Conservation (phyloP, 2,113 vertebrate genomes). For the Isurus oxyrinchus region DNA sequence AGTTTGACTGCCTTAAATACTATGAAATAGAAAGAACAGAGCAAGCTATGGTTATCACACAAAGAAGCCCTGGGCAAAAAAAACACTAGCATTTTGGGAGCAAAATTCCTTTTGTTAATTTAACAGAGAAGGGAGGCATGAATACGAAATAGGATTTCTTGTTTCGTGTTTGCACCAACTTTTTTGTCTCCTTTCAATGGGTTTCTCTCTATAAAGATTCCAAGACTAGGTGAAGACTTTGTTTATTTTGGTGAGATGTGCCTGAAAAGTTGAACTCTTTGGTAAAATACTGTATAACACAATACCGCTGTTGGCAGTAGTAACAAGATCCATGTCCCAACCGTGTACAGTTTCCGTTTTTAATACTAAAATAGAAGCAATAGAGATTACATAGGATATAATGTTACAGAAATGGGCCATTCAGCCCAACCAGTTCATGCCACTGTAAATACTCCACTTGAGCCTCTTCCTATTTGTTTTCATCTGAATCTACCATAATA, state of each 20-base stretch:
- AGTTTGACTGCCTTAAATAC: constrained; percentile 15
- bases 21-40: constrained; percentile 1
- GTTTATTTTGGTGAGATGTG: neutral
- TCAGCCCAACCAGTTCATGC: too few species aligned
- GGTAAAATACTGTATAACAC: too few species aligned
- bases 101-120: constrained; percentile 8
- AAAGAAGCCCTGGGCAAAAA: neutral
- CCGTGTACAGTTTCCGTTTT: neutral
- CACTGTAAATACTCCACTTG: too few species aligned
- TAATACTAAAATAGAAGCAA: neutral
- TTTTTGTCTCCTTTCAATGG: neutral
- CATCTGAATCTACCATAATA: too few species aligned
- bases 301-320: neutral
- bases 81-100: neutral
- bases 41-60: neutral
- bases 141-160: constrained; percentile 17
- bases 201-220: neutral
- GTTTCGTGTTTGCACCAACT: neutral
- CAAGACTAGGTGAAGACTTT: neutral
- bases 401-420: too few species aligned
- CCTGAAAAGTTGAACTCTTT: neutral
- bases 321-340: neutral
- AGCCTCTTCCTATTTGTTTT: too few species aligned
- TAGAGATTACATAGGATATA: neutral
- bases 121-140: neutral